phyloP scores from a whole-genome alignment of 2,797 vertebrate species.

The Poecilia gillii region DNA sequence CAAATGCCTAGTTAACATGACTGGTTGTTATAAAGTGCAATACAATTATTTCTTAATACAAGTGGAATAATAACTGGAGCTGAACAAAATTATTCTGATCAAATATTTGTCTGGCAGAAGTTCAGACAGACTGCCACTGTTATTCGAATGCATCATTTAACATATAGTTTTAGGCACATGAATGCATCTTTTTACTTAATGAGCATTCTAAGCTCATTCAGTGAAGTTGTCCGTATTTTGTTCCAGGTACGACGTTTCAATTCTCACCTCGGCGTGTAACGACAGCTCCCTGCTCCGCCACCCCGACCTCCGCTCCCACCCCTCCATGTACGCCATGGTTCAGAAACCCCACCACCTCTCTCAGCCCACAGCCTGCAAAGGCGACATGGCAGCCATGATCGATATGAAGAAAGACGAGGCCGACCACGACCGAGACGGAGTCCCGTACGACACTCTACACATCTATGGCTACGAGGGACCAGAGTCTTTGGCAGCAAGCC shows the following conservation, averaged over 20 bases:
- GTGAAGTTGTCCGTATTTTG: neutral
- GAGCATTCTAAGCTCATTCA: conserved; percentile 1
- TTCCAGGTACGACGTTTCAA: conserved; percentile 90
- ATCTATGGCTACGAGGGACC: conserved; percentile 94
- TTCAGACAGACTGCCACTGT: too few relatives aligned
- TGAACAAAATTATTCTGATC: too few relatives aligned
- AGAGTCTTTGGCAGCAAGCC: conserved; percentile 91
- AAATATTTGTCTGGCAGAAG: too few relatives aligned
- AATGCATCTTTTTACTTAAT: too few relatives aligned
- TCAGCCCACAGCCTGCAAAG: conserved; percentile 74
- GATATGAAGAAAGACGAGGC: conserved; percentile 95
- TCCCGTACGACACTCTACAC: conserved; percentile 94
- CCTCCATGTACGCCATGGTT: conserved; percentile 83
- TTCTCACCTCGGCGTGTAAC: conserved; percentile 88
- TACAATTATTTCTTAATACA: too few relatives aligned
- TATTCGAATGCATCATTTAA: too few relatives aligned
- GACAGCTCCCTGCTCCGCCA: conserved; percentile 75
- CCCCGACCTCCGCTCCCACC: conserved; percentile 61
- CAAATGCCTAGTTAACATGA: too few relatives aligned
- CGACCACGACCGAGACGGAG: conserved; percentile 88
- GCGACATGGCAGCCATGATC: conserved; percentile 95
- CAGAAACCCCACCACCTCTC: conserved; percentile 79
- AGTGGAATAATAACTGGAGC: too few relatives aligned
- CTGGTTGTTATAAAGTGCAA: too few relatives aligned
- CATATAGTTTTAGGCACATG: too few relatives aligned